Base-by-base conservation (phyloP, 2,797 vertebrate species). In the Malacoctenus gilli region DNA sequence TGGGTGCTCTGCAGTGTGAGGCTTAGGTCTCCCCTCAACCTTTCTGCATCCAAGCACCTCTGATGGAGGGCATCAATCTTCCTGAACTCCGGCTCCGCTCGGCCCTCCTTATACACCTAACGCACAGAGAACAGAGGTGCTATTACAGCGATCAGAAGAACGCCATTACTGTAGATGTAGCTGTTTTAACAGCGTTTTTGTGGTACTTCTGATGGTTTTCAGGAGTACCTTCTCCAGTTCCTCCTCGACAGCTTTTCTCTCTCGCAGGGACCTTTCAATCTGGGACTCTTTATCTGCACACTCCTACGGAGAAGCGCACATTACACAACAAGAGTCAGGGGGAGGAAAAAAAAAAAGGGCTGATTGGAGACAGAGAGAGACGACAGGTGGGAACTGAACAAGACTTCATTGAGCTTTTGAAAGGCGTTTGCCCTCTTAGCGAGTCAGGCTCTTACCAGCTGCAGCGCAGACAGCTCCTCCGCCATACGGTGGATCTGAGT, bases 221-320 rank as follows among this genome's bases (percentile, higher is more conserved):
- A n/a, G n/a, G n/a, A 36, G 43, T 70, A 98, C 97, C 93, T 94
- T 96, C 76, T 94, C 94, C 30, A 99, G 91, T 77, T 98, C 96
- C 77, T 95, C 94, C 88, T 99, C 96, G 42, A 95, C 89, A 6
- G 93, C 93, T 80, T 87, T 94, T 78, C 94, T 96, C 79, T 98
- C 96, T 70, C 94, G 92, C 59, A 93, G 78, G 41, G 87, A 89
- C 75, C 91, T 91, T 74, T 98, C 94, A 43, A 95, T 87, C 89
- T 93, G 95, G 40, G 75, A 76, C 76, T 94, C 92, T 80, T 97
- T 99, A 84, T 96, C 94, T 31, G 90, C 92, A 90, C 94, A 96
- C 77, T 98, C 94, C 97, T 86, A 55, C n/a, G n/a, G n/a, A n/a
- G n/a, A n/a, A n/a, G n/a, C n/a, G n/a, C n/a, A n/a, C n/a, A n/a